Evolutionary conservation across 2,113 vertebrate genomes (phyloP).

Genomic region (Clarias batrachus): DNA sequence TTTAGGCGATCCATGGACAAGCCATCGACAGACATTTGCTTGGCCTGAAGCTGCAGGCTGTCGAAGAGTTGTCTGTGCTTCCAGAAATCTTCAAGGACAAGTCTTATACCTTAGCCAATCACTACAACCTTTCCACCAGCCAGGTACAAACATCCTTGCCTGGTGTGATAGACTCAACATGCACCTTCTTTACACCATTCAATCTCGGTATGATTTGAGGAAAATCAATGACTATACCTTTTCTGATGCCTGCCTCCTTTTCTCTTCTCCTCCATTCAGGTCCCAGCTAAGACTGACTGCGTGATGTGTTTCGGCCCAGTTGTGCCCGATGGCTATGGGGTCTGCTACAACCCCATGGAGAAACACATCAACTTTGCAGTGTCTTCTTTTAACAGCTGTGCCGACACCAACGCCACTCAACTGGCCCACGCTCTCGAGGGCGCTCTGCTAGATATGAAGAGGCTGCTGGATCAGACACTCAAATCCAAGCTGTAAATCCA

Average conservation of each 20-base stretch:
- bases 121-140: slow-evolving; percentile 94
- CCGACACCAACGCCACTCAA: slow-evolving; percentile 76
- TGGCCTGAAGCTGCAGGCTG: slow-evolving; percentile 88
- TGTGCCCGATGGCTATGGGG: slow-evolving; percentile 87
- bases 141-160: slow-evolving; percentile 74
- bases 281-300: slow-evolving; percentile 90
- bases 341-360: slow-evolving; percentile 96
- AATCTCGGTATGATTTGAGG: background rate
- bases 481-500: slow-evolving; percentile 84
- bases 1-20: slow-evolving; percentile 86
- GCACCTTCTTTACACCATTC: background rate
- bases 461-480: slow-evolving; percentile 79
- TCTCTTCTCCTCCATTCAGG: slow-evolving; percentile 69
- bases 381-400: slow-evolving; percentile 88
- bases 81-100: slow-evolving; percentile 89
- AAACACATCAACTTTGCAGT: slow-evolving; percentile 89
- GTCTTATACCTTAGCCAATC: slow-evolving; percentile 82
- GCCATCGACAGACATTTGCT: slow-evolving; percentile 92
- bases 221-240: background rate
- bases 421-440: slow-evolving; percentile 79
- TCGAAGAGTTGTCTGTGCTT: slow-evolving; percentile 83
- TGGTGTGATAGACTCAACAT: background rate
- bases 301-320: slow-evolving; percentile 95
- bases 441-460: slow-evolving; percentile 84
- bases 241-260: background rate